These are phyloP conservation scores for Nephrotoma guestfalica DNA, from an alignment of 2,888 invertebrate species.

Conservation along the genomic window DNA sequence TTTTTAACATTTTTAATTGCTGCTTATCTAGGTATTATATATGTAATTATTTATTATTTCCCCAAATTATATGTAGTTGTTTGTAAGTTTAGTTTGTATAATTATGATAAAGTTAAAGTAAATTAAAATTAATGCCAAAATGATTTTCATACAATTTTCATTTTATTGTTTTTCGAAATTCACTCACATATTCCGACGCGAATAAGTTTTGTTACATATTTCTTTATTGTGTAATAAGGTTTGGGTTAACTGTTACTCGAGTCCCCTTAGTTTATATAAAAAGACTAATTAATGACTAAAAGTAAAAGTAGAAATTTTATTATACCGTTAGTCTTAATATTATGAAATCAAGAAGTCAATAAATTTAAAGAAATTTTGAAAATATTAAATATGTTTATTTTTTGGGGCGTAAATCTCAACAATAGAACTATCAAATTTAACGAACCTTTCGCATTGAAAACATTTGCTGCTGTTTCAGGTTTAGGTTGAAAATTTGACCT, in stretches of 20 bases:
- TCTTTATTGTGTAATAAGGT: not conserved
- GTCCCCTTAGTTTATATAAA: not conserved
- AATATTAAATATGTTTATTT: too few relatives aligned
- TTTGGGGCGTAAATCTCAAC: too few relatives aligned
- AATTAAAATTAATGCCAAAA: constrained; percentile 9
- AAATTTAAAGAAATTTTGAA: not conserved
- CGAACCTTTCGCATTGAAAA: too few relatives aligned
- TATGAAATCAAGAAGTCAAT: not conserved
- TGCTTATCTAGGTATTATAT: constrained; percentile 71
- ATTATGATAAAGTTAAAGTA: constrained; percentile 17
- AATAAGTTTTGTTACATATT: not conserved
- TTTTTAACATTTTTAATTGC: constrained; percentile 77
- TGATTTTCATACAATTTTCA: not conserved
- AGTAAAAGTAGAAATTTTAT: not conserved
- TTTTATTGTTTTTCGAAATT: not conserved
- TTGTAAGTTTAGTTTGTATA: constrained; percentile 33
- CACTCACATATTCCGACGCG: not conserved
- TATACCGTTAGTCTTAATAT: not conserved
- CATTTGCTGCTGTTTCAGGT: too few relatives aligned
- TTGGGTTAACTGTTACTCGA: not conserved
- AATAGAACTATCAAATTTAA: too few relatives aligned
- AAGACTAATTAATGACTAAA: not conserved
- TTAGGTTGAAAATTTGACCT: too few relatives aligned
- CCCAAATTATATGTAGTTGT: constrained; percentile 49
- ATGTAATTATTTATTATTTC: constrained; percentile 61